A percentile compares a stretch with the other conserved stretches of the same genome.
These are phyloP conservation scores for Eutrigla gurnardus DNA, from an alignment of 2,797 vertebrate genomes.

Conservation along the genomic window DNA sequence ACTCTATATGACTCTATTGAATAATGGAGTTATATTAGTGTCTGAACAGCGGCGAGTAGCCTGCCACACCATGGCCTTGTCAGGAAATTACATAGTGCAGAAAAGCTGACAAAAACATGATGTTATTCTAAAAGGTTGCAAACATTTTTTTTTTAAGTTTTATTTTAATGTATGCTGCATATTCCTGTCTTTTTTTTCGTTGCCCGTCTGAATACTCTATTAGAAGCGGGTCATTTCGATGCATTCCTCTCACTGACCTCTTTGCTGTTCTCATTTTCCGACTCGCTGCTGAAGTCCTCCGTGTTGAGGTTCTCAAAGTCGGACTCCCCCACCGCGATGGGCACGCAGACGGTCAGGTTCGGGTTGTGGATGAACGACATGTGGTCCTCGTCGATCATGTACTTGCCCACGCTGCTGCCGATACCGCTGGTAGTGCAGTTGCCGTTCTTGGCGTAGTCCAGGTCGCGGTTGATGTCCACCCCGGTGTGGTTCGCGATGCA, in stretches of 20 bases:
- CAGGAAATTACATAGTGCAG: slow-evolving; percentile 5
- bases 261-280: slow-evolving; percentile 96
- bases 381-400: slow-evolving; percentile 97
- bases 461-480: slow-evolving; percentile 93
- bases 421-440: slow-evolving; percentile 98
- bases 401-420: slow-evolving; percentile 97
- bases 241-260: slow-evolving; percentile 84
- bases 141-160: not conserved
- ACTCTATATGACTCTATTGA: slow-evolving; percentile 29
- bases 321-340: slow-evolving; percentile 96
- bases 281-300: slow-evolving; percentile 97
- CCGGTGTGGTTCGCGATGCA: slow-evolving; percentile 96
- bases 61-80: slow-evolving; percentile 39
- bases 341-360: slow-evolving; percentile 95
- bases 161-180: not conserved
- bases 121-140: too few species aligned
- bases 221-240: not conserved
- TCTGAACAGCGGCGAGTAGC: slow-evolving; percentile 28
- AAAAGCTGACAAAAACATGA: slow-evolving; percentile 13
- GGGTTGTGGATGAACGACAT: slow-evolving; percentile 99
- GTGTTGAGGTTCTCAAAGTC: slow-evolving; percentile 99
- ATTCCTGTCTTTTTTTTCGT: not conserved
- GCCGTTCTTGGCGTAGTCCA: slow-evolving; percentile 95
- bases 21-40: slow-evolving; percentile 58
- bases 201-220: not conserved